Evolutionary conservation across 2,797 vertebrate species (phyloP).

Genomic region (Clarias pachynema): DNA sequence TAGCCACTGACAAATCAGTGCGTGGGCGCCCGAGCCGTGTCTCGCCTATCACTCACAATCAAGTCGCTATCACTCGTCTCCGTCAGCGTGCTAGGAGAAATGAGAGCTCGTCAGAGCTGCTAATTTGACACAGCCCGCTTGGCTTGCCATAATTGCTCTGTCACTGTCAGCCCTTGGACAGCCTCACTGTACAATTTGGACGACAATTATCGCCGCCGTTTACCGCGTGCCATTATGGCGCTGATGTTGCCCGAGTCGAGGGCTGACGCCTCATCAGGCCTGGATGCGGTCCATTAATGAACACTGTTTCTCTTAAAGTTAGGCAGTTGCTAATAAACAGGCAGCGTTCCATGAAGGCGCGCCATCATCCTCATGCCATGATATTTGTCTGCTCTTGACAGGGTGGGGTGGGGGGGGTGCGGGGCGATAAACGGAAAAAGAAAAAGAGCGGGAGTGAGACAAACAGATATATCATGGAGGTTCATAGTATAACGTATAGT

Average conservation of each 20-base stretch:
- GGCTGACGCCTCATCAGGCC: constrained; percentile 98
- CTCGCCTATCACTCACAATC: constrained; percentile 96
- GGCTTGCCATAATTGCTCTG: constrained; percentile 99
- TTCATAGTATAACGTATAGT: constrained; percentile 47
- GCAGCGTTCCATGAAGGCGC: constrained; percentile 99
- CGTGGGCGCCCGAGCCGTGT: constrained; percentile 82
- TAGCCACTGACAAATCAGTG: constrained; percentile 91
- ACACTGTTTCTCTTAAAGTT: constrained; percentile 99
- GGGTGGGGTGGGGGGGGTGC: constrained; percentile 62
- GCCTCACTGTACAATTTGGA: constrained; percentile 94
- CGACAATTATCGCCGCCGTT: constrained; percentile 98
- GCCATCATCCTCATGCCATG: constrained; percentile 93
- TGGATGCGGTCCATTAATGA: constrained; percentile 99
- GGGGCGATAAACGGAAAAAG: constrained; percentile 39
- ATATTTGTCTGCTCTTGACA: constrained; percentile 94
- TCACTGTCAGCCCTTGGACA: constrained; percentile 93
- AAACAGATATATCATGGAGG: constrained; percentile 43
- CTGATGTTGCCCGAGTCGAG: constrained; percentile 83
- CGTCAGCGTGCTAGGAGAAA: constrained; percentile 91
- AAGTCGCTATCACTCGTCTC: constrained; percentile 88
- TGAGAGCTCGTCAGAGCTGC: constrained; percentile 87
- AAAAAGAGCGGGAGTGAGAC: constrained; percentile 52
- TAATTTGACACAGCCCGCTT: constrained; percentile 99
- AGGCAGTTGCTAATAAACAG: constrained; percentile 99
- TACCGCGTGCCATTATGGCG: constrained; percentile 92